Conservation (phyloP, 2,888 invertebrate genomes). For the Spilosoma lubricipeda region DNA sequence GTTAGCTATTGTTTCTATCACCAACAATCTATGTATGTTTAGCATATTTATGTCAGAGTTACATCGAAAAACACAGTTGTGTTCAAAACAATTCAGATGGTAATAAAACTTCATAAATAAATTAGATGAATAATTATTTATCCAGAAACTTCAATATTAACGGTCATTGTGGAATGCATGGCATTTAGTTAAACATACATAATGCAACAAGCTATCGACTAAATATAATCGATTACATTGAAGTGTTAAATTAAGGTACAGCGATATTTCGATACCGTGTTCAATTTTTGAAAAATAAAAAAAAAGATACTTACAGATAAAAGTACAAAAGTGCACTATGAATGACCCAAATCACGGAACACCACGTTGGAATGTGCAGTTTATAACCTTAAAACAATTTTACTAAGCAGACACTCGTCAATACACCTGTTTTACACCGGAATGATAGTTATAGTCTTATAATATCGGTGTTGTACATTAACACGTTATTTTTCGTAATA, state of each 20-base stretch:
- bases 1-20: neutral
- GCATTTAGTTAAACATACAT: slow-evolving; percentile 17
- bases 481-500: slow-evolving; percentile 46
- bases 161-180: neutral
- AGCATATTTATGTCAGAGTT: neutral
- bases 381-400: slow-evolving; percentile 58
- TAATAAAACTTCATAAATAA: too few species aligned
- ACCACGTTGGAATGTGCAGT: slow-evolving; percentile 54
- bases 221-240: slow-evolving; percentile 16
- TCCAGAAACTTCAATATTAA: neutral
- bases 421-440: slow-evolving; percentile 40
- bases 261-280: neutral
- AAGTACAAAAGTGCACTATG: slow-evolving; percentile 52
- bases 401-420: slow-evolving; percentile 45
- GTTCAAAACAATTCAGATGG: neutral
- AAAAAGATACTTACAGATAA: slow-evolving; percentile 52
- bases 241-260: neutral
- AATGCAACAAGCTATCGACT: slow-evolving; percentile 19
- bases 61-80: neutral
- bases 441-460: slow-evolving; percentile 19
- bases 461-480: slow-evolving; percentile 31
- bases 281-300: slow-evolving; percentile 12
- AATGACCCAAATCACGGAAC: slow-evolving; percentile 64
- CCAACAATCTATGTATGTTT: neutral
- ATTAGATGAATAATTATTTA: neutral